A percentile compares a stretch with the other conserved stretches of the same genome.
phyloP scores from a whole-genome alignment of 2,797 vertebrate species.

The Enteromius afrohamiltoni region DNA sequence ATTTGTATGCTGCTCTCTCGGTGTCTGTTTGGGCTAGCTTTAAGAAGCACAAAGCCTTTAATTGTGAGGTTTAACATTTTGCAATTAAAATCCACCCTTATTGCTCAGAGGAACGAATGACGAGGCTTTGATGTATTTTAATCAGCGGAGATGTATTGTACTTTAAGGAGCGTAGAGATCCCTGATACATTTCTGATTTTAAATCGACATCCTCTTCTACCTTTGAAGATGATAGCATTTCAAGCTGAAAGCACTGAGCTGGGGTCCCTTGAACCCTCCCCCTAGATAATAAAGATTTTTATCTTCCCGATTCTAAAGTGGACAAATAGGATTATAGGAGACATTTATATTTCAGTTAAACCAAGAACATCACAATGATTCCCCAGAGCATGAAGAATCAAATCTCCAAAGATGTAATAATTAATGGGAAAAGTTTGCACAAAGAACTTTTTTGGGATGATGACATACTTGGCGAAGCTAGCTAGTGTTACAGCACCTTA shows the following conservation, averaged over 20 bases:
- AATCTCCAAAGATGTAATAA: constrained; percentile 51
- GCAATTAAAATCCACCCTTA: constrained; percentile 96
- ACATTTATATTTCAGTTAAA: constrained; percentile 74
- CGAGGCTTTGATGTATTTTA: constrained; percentile 92
- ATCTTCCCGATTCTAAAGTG: constrained; percentile 77
- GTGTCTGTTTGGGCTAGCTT: constrained; percentile 87
- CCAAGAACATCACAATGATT: constrained; percentile 71
- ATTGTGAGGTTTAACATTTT: constrained; percentile 97
- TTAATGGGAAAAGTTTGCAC: constrained; percentile 52
- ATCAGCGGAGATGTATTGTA: constrained; percentile 93
- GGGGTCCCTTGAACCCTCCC: constrained; percentile 76
- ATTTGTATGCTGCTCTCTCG: constrained; percentile 87
- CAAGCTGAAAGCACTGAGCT: constrained; percentile 75
- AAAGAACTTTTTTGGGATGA: constrained; percentile 46
- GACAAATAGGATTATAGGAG: constrained; percentile 81
- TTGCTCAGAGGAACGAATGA: constrained; percentile 88
- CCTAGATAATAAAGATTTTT: constrained; percentile 78
- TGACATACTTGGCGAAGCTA: constrained; percentile 43
- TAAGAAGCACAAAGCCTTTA: constrained; percentile 91
- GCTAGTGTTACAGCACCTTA: constrained; percentile 6
- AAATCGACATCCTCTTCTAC: constrained; percentile 82
- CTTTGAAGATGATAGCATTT: constrained; percentile 82
- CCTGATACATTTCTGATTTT: constrained; percentile 88
- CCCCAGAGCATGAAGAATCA: constrained; percentile 67
- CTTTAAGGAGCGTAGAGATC: constrained; percentile 91